Evolutionary conservation across 1,140 invertebrate genomes (phyloP).

Genomic region (Sarcophaga bullata): DNA sequence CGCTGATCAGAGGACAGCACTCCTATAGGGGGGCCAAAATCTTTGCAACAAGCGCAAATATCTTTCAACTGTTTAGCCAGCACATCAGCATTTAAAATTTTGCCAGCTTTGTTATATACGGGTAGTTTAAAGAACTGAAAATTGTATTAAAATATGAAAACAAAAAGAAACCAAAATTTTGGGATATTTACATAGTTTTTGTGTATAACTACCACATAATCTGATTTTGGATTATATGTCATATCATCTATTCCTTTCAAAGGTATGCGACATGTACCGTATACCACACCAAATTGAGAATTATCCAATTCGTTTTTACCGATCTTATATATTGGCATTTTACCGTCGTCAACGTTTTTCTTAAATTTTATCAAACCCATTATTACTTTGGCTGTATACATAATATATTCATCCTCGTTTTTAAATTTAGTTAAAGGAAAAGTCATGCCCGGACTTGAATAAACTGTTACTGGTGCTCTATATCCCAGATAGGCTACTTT

Average conservation of each 20-base stretch:
- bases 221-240: conserved; percentile 72
- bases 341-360: conserved; percentile 74
- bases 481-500: conserved; percentile 80
- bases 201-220: conserved; percentile 80
- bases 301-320: conserved; percentile 86
- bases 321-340: conserved; percentile 81
- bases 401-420: conserved; percentile 70
- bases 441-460: conserved; percentile 82
- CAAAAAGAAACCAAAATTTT: background rate
- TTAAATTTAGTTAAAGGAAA: conserved; percentile 76
- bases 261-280: conserved; percentile 87
- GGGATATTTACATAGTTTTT: conserved; percentile 82
- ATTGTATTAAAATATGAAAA: conserved; percentile 37
- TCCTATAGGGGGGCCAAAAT: conserved; percentile 72
- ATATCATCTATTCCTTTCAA: conserved; percentile 73
- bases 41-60: conserved; percentile 68
- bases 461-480: conserved; percentile 78
- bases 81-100: conserved; percentile 47
- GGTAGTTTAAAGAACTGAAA: conserved; percentile 80
- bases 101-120: conserved; percentile 72
- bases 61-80: conserved; percentile 65
- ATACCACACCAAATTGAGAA: conserved; percentile 87
- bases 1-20: conserved; percentile 84
- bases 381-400: conserved; percentile 77
- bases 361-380: conserved; percentile 77